Conservation (phyloP, 2,888 invertebrate species). For the Polydrusus cervinus region DNA sequence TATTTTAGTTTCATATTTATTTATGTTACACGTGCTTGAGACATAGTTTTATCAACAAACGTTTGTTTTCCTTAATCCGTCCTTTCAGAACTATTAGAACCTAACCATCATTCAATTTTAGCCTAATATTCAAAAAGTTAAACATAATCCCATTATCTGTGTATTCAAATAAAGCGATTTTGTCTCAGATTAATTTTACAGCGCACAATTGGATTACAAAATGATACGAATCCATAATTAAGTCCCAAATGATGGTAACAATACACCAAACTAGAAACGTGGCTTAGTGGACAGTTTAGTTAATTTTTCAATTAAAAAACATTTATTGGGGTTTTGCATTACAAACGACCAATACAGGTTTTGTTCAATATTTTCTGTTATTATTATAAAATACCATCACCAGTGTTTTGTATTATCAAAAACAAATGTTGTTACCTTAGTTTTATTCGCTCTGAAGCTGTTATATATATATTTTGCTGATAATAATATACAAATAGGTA, state of each 20-base stretch:
- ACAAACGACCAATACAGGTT: too few species aligned
- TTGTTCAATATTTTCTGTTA: too few species aligned
- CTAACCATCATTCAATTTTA: conserved; percentile 6
- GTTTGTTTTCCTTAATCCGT: not conserved
- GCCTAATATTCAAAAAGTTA: conserved; percentile 5
- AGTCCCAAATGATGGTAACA: conserved; percentile 16
- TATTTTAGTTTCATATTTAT: too few species aligned
- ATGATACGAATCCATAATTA: conserved; percentile 32
- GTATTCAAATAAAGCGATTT: conserved; percentile 34
- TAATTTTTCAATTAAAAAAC: not conserved
- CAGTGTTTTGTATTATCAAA: too few species aligned
- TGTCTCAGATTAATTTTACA: conserved; percentile 26
- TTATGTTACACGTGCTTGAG: too few species aligned
- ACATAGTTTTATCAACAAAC: not conserved
- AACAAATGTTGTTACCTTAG: too few species aligned
- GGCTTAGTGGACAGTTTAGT: not conserved
- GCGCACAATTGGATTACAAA: conserved; percentile 22
- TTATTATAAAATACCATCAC: too few species aligned
- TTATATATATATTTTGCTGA: too few species aligned
- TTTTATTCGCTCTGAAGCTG: too few species aligned
- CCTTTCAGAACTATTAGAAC: conserved; percentile 3
- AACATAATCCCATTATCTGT: conserved; percentile 28
- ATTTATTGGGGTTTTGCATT: not conserved
- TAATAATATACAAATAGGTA: too few species aligned
- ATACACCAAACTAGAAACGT: conserved; percentile 16